phyloP scores from a whole-genome alignment of 2,888 invertebrate genomes.

The Agrilus mali region DNA sequence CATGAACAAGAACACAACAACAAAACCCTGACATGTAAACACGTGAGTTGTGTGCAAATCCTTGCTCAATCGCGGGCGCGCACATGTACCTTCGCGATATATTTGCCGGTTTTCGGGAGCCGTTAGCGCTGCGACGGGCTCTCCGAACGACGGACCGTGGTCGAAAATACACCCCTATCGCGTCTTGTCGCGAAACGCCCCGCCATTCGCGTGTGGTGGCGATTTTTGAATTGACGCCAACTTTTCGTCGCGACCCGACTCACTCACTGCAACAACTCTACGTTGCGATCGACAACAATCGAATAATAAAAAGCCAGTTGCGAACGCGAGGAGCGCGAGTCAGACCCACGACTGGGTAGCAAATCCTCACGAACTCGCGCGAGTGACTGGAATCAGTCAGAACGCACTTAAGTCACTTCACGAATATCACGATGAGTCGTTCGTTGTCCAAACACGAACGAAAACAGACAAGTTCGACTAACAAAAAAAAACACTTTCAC shows the following conservation, averaged over 20 bases:
- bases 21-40: constrained; percentile 19
- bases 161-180: constrained; percentile 17
- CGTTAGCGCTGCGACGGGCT: constrained; percentile 6
- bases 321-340: no score
- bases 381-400: no score
- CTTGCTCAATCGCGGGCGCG: constrained; percentile 17
- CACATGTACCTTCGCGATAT: constrained; percentile 14
- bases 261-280: not conserved
- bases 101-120: constrained; percentile 10
- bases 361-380: no score
- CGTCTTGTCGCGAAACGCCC: constrained; percentile 12
- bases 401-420: no score
- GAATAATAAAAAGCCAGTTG: no score
- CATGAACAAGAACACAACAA: constrained; percentile 14
- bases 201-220: constrained; percentile 14
- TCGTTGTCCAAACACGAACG: no score
- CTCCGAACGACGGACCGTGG: constrained; percentile 8
- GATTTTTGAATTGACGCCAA: constrained; percentile 8
- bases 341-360: no score
- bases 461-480: no score
- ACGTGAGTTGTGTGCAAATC: constrained; percentile 19
- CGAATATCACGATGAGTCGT: no score
- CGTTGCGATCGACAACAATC: not conserved
- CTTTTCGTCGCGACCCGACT: constrained; percentile 7
- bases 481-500: no score